phyloP scores from a whole-genome alignment of 2,888 invertebrate species.

The Sicus ferrugineus region DNA sequence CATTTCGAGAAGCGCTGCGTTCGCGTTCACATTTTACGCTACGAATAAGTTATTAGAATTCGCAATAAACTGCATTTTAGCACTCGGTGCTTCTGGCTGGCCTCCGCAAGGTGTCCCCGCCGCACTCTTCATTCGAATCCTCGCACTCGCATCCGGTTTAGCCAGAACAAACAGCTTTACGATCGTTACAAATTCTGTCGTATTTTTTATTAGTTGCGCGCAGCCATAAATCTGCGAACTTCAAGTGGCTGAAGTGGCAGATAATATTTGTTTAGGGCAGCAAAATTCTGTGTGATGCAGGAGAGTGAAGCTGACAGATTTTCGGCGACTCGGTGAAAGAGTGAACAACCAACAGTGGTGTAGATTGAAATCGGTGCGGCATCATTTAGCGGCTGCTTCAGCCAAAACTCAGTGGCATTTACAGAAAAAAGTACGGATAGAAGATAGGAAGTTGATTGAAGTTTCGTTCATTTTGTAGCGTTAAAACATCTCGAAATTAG shows the following conservation, averaged over 20 bases:
- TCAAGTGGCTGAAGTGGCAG: conserved; percentile 17
- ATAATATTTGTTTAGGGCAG: conserved; percentile 15
- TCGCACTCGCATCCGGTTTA: conserved; percentile 26
- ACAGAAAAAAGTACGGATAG: not conserved
- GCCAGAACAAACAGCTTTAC: conserved; percentile 30
- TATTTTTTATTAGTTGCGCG: conserved; percentile 28
- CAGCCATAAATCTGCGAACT: conserved; percentile 27
- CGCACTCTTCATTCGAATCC: not conserved
- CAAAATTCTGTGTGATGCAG: not conserved
- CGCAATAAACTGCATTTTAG: conserved; percentile 1
- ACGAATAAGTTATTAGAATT: conserved; percentile 5
- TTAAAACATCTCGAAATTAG: too few relatives aligned
- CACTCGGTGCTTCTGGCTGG: not conserved
- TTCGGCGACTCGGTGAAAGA: not conserved
- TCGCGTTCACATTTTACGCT: too few relatives aligned
- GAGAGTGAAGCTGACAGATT: not conserved
- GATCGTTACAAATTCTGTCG: conserved; percentile 31
- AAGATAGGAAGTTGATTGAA: not conserved
- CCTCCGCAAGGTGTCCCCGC: not conserved
- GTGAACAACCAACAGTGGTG: not conserved
- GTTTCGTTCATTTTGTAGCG: too few relatives aligned
- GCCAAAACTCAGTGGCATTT: not conserved
- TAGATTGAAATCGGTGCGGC: not conserved
- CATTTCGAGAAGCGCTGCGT: too few relatives aligned
- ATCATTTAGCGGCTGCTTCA: not conserved